Evolutionary conservation across 2,797 vertebrate species (phyloP).

Genomic region (Glossophaga mutica): DNA sequence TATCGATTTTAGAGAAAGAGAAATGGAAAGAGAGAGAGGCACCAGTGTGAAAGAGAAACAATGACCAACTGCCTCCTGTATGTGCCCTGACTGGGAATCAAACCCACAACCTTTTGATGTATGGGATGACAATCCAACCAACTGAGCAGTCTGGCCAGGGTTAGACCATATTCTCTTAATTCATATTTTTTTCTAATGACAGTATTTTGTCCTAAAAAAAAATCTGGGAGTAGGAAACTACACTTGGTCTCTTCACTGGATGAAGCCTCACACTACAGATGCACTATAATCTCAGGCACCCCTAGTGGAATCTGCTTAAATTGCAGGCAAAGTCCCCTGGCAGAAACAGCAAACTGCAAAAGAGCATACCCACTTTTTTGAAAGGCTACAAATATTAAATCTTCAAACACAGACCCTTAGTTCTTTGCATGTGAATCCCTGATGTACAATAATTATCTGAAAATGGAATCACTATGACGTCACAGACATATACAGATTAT

Average conservation of each 20-base stretch:
- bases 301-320: not conserved
- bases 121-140: too few relatives aligned
- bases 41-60: too few relatives aligned
- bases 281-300: not conserved
- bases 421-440: not conserved
- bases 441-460: not conserved
- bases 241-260: not conserved
- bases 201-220: not conserved
- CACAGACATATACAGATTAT: not conserved
- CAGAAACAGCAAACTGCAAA: not conserved
- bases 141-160: too few relatives aligned
- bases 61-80: too few relatives aligned
- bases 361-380: not conserved
- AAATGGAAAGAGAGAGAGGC: too few relatives aligned
- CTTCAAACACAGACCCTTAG: not conserved
- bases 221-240: not conserved
- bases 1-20: too few relatives aligned
- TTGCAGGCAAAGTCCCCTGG: slow-evolving; percentile 36
- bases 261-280: not conserved
- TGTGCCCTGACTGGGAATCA: too few relatives aligned
- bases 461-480: not conserved
- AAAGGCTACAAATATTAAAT: not conserved
- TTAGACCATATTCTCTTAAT: not conserved
- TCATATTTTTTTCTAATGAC: not conserved
- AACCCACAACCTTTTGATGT: too few relatives aligned